Conservation (phyloP, 1,140 invertebrate species). For the Augochlora pura region DNA sequence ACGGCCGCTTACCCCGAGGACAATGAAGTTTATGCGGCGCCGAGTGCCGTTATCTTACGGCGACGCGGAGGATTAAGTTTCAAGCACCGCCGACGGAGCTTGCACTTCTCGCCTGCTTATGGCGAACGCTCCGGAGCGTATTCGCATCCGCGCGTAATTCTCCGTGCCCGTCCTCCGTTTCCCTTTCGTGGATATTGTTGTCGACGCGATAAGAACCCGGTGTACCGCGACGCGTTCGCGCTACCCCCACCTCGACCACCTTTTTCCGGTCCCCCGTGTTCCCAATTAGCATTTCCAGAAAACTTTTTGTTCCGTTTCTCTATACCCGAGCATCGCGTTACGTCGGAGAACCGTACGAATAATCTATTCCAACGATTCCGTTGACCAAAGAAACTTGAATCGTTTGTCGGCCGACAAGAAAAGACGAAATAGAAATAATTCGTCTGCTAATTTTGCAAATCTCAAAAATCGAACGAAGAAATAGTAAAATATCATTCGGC, state of each 20-base stretch:
- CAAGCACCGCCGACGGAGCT: constrained; percentile 51
- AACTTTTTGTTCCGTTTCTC: background rate
- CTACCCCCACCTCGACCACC: too few species aligned
- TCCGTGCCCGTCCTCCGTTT: background rate
- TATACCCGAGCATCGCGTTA: too few species aligned
- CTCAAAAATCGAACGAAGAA: too few species aligned
- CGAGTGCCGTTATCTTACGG: constrained; percentile 63
- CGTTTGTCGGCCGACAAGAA: too few species aligned
- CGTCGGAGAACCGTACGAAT: too few species aligned
- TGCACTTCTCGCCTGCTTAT: constrained; percentile 52
- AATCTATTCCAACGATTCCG: too few species aligned
- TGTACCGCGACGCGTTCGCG: background rate
- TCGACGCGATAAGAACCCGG: constrained; percentile 15
- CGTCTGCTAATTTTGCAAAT: too few species aligned
- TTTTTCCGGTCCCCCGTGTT: background rate
- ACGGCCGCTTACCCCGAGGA: constrained; percentile 49
- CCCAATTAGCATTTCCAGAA: background rate
- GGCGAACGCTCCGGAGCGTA: constrained; percentile 35
- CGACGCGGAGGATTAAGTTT: constrained; percentile 64
- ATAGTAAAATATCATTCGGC: too few species aligned
- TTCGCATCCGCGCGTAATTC: constrained; percentile 29
- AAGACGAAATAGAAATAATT: too few species aligned
- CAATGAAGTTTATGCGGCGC: constrained; percentile 62
- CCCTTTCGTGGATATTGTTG: constrained; percentile 14
- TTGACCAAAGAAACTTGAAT: too few species aligned